Evolutionary conservation across 2,888 invertebrate species (phyloP), one percentile per base, ranked within the genome.

Genomic region (Disparrhopalites patrizii): DNA sequence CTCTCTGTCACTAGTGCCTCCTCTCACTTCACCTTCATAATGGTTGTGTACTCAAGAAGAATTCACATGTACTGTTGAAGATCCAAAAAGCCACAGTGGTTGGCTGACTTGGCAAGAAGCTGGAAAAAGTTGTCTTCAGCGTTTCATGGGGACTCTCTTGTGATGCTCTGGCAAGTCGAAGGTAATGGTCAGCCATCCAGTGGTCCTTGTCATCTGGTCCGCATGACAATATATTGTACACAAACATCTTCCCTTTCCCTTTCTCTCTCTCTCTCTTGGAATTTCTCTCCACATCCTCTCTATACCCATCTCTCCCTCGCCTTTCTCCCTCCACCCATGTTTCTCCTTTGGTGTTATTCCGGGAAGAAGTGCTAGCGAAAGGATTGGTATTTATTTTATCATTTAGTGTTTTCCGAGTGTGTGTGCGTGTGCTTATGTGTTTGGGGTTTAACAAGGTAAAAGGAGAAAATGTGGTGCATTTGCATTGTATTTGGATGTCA

Each of bases 371-470:
- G 18, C 38, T 15, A 38, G n/a, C 38, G 31, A 31, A 31, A 33
- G 33, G 55, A 55, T 55, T 55, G 31, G n/a, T 55, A 31, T 55
- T 55, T 55, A 55, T 55, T 33, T 40, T 33, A 55, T 36, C 33
- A 25, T 27, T 18, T 5, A 3, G 30, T 13, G 13, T 54, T 31
- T 30, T 54, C 20, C 54, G 31, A 7, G 1, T 25, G 28, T 38
- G 18, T 30, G 54, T 54, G 8, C 31, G 8, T 28, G 52, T 52
- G 27, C 3, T 51, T 13, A 27, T 20, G n/a, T n/a, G n/a, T n/a
- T n/a, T n/a, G 5, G 47, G 47, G 23, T 2, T 47, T 47, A 25
- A 23, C 47, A 47, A 47, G 20, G 23, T 47, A 25, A 43, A 43
- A n/a, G 40, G 3, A n/a, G n/a, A n/a, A n/a, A n/a, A n/a, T n/a